Conservation (phyloP, 2,888 invertebrate species). For the Smittia sp. region DNA sequence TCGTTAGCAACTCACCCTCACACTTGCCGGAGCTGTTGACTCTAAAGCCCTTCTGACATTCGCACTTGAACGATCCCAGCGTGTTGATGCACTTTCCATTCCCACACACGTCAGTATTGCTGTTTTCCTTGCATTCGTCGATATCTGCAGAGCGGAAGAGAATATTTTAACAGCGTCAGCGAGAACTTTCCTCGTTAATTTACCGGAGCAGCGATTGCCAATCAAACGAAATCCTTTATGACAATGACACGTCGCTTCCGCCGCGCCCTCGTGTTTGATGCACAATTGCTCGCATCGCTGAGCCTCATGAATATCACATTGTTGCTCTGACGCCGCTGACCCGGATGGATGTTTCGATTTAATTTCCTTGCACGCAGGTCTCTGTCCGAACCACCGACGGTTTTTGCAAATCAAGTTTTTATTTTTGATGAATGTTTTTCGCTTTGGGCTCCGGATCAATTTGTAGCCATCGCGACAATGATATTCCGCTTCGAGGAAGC, state of each 20-base stretch:
- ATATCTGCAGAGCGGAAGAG: conserved; percentile 49
- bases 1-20: conserved; percentile 44
- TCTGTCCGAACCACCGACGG: conserved; percentile 43
- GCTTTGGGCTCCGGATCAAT: conserved; percentile 33
- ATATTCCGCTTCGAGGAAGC: conserved; percentile 44
- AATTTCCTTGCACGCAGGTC: conserved; percentile 43
- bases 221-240: conserved; percentile 53
- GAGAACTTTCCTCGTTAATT: conserved; percentile 20
- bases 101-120: conserved; percentile 52
- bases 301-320: conserved; percentile 32
- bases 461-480: conserved; percentile 44
- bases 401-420: conserved; percentile 44
- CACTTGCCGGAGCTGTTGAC: conserved; percentile 48
- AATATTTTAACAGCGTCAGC: neutral
- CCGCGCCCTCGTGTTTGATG: conserved; percentile 45
- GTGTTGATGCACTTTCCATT: conserved; percentile 54
- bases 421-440: conserved; percentile 25
- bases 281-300: conserved; percentile 44
- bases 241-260: conserved; percentile 54
- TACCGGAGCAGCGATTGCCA: conserved; percentile 44
- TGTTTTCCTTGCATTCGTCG: conserved; percentile 54
- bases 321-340: conserved; percentile 34
- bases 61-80: conserved; percentile 56
- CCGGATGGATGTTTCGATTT: conserved; percentile 41
- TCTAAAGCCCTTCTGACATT: conserved; percentile 54